Base-by-base conservation (phyloP, 2,797 vertebrate genomes). In the Cetoscarus ocellatus region DNA sequence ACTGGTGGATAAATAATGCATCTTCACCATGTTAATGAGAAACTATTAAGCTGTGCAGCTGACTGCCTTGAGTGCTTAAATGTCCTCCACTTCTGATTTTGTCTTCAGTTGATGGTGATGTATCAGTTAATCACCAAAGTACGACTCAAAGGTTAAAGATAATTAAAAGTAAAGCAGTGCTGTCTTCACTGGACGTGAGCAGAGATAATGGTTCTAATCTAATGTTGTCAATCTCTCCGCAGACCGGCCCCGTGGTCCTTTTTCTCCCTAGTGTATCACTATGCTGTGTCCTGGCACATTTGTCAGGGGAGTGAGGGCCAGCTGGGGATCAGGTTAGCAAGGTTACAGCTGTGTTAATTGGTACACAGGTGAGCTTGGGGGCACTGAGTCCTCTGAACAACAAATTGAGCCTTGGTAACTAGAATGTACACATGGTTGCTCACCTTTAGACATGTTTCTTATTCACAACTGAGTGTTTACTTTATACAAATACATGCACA, bases 281-380 rank as follows among this genome's bases (percentile, higher is more conserved):
- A 48, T 65, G 89, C 67, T 88, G 82, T 73, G 65, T 79, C 60
- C 67, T 13, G 2, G 52, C 53, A 68, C 71, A 58, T 85, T 68
- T 47, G 55, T 76, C 78, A 67, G 81, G 83, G 91, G 90, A 90
- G 49, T 10, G 17, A 39, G 50, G 49, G 57, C 40, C 18, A 13
- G 27, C 80, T 84, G 77, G 89, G 86, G 82, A 89, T 57, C 66
- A 50, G 61, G 73, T 70, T 56, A 66, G 70, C 88, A 70, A 70
- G 77, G 82, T 76, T 80, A 73, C 72, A 71, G 74, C 59, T 52
- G 74, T 71, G 78, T 90, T 90, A 88, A 95, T 95, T 82, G 93
- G 93, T 95, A 95, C 94, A 95, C 93, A 95, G 92, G 94, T 94
- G 88, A 87, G 90, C 92, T 92, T 88, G 77, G 84, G 66, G 85